phyloP scores from a whole-genome alignment of 1,140 invertebrate species.

The Drosophila tropicalis region DNA sequence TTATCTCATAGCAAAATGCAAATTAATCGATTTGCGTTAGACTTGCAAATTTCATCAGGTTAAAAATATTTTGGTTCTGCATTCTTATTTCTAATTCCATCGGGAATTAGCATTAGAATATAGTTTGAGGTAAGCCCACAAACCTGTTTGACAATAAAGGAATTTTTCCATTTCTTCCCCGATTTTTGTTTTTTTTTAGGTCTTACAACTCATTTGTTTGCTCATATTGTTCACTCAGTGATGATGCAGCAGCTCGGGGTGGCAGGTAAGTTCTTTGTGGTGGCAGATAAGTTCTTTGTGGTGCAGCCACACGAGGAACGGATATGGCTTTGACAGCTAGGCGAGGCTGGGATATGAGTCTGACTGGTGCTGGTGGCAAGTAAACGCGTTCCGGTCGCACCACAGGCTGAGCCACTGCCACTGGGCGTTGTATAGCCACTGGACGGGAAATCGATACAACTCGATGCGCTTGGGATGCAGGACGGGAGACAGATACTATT shows the following conservation, averaged over 20 bases:
- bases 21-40: slow-evolving; percentile 38
- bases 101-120: slow-evolving; percentile 68
- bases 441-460: neutral
- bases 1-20: slow-evolving; percentile 50
- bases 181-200: neutral
- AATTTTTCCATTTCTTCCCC: neutral
- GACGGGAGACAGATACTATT: neutral
- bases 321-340: neutral
- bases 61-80: slow-evolving; percentile 50
- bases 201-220: slow-evolving; percentile 5
- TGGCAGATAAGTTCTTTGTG: slow-evolving; percentile 42
- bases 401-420: neutral
- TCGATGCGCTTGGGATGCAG: neutral
- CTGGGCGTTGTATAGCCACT: neutral
- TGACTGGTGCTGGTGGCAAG: neutral
- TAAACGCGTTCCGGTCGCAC: neutral
- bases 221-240: slow-evolving; percentile 9
- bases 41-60: slow-evolving; percentile 39
- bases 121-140: slow-evolving; percentile 52
- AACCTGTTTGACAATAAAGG: slow-evolving; percentile 39
- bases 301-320: neutral
- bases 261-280: slow-evolving; percentile 45
- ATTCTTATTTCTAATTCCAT: slow-evolving; percentile 19
- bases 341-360: neutral
- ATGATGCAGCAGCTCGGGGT: slow-evolving; percentile 20